Base-by-base conservation (phyloP, 2,797 vertebrate species). In the Vultur gryphus region DNA sequence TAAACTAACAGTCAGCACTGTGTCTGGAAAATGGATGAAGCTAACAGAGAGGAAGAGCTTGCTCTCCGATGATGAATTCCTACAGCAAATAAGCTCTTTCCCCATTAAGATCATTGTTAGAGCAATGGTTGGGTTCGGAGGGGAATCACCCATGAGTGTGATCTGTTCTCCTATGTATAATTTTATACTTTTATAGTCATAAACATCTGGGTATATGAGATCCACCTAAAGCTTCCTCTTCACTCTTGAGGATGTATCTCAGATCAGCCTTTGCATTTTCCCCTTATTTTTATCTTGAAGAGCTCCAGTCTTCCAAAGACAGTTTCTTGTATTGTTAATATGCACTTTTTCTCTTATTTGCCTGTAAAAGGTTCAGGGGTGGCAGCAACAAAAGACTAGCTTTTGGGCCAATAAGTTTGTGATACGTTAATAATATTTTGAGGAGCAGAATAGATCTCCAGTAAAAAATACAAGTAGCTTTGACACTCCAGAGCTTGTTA, bases 11-110 rank as follows among this genome's bases (percentile, higher is more conserved):
- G 16, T 18, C 57, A 77, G 8, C 39, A 35, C 10, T 25, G 3
- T 11, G 37, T 31, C n/a, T 49, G 31, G 33, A 83, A 73, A 80
- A 54, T 3, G 39, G 46, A 41, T 31, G 55, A 57, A 83, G 31
- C 9, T 59, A 58, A 49, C 49, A 69, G 46, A 49, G 54, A 39
- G 37, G 25, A 69, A 76, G 26, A 67, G 2, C 16, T 84, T 15
- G 0, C 6, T 58, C 10, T 81, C 26, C 29, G 54, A 0, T 26
- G 48, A 37, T 13, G 33, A 54, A 65, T 43, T 61, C 17, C 1
- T 28, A 11, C 6, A 43, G 19, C 8, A 64, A 79, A 76, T 33
- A 6, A 83, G 1, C 12, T 62, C 37, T 70, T 66, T 66, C 11
- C 7, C 6, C 31, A 43, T 15, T 35, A 62, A 51, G 9, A 25